Evolutionary conservation across 2,888 invertebrate species (phyloP), one percentile per base, ranked within the genome.

Genomic region (Spodoptera exigua): DNA sequence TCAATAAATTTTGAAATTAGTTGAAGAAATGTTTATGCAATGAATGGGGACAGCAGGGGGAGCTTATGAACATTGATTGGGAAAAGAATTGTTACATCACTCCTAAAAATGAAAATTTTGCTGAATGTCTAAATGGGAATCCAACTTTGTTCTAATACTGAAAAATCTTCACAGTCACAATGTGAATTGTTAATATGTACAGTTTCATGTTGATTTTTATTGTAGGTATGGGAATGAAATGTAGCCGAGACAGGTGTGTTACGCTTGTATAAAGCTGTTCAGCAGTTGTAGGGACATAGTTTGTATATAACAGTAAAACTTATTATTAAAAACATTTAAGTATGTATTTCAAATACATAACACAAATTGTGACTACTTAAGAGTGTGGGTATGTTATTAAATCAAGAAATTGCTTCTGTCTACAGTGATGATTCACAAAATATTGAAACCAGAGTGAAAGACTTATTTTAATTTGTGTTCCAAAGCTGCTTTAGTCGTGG

Each of bases 101-200:
- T 56, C 46, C 17, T 55, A 58, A 61, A 52, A 54, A 61, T 45
- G 32, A 65, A 73, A 58, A 61, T 54, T 68, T 51, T 44, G 51
- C 53, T 54, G 36, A 45, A 36, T 48, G 36, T 44, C 55, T 17
- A 51, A 60, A 62, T 53, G 46, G 49, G 62, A 53, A 51, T 56
- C 44, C 57, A 37, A 56, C 37, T 66, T 55, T 36, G 54, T 60
- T 67, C 39, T 43, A 47, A 63, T 61, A 40, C 55, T 56, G 21
- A 51, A 59, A 66, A 41, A 54, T 48, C 55, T 64, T 51, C 61
- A 54, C 9, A 14, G 37, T 41, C 37, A 52, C 48, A 45, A 57
- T 76, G 56, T 74, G 77, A 67, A 77, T 70, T 77, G 70, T 77
- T 77, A 66, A 78, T 75, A 78, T 75, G 67, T 78, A 76, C 68